Conservation (phyloP, 2,888 invertebrate species). For the Lasius platythorax region DNA sequence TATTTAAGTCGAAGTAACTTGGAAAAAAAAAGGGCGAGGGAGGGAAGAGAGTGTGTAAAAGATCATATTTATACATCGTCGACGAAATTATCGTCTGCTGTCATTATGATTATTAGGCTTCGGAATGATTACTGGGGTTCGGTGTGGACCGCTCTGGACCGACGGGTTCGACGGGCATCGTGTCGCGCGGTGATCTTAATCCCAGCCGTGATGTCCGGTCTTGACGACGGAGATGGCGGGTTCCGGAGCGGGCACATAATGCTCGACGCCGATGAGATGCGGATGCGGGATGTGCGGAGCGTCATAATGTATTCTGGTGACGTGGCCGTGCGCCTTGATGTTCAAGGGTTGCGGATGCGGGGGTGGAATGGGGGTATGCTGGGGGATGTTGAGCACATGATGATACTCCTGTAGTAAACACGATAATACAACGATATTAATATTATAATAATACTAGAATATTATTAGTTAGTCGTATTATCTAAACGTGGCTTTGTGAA, state of each 20-base stretch:
- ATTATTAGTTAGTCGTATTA: background rate
- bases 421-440: constrained; percentile 16
- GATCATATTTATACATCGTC: constrained; percentile 19
- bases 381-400: constrained; percentile 81
- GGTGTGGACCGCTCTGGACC: constrained; percentile 77
- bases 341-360: constrained; percentile 83
- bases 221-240: constrained; percentile 87
- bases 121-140: constrained; percentile 54
- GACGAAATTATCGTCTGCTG: constrained; percentile 53
- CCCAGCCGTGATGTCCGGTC: constrained; percentile 84
- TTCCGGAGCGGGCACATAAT: constrained; percentile 86
- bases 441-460: background rate
- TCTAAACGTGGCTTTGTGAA: background rate
- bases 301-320: constrained; percentile 79
- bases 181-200: constrained; percentile 37
- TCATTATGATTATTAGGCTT: constrained; percentile 44
- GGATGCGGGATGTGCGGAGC: constrained; percentile 85
- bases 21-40: background rate
- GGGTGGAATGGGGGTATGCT: constrained; percentile 81
- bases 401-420: constrained; percentile 58
- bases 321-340: constrained; percentile 79
- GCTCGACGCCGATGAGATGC: constrained; percentile 87
- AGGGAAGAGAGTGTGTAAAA: background rate
- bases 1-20: background rate
- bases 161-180: constrained; percentile 67